These are phyloP conservation scores for Leptatherina wallacei DNA, from an alignment of 2,797 vertebrate genomes.

Conservation along the genomic window DNA sequence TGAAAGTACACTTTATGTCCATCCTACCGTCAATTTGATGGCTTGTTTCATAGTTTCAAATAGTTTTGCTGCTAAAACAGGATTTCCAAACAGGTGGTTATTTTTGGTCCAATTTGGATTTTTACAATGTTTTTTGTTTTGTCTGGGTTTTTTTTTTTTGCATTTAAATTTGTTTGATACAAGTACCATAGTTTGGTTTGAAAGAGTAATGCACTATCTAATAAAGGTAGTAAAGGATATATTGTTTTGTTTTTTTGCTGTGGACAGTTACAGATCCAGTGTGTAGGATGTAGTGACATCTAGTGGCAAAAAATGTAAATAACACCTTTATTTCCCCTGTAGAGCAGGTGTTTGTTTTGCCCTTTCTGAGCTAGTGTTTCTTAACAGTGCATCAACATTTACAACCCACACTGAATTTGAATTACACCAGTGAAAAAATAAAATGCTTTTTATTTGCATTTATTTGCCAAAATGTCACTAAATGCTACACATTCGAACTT, in stretches of 20 bases:
- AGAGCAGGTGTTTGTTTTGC: conserved; percentile 1
- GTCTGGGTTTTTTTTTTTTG: conserved; percentile 20
- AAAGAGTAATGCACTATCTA: not conserved
- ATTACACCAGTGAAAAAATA: not conserved
- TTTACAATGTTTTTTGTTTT: conserved; percentile 55
- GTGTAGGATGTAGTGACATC: not conserved
- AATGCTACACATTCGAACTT: not conserved
- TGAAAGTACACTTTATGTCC: conserved; percentile 39
- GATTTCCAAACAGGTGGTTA: conserved; percentile 72
- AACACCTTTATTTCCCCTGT: not conserved
- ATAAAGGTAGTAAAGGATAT: not conserved
- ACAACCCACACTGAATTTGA: not conserved
- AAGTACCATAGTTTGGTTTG: conserved; percentile 3
- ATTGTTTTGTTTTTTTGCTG: conserved; percentile 1
- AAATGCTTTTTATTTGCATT: not conserved
- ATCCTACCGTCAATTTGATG: conserved; percentile 48
- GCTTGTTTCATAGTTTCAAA: conserved; percentile 88
- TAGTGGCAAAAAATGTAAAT: not conserved
- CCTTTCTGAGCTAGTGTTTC: conserved; percentile 1
- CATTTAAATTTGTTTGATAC: conserved; percentile 28
- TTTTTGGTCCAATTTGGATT: conserved; percentile 57
- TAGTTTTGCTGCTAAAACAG: conserved; percentile 86
- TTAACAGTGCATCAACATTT: not conserved
- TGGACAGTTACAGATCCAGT: not conserved
- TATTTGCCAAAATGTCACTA: not conserved